These are phyloP conservation scores for Glaucopsyche alexis DNA, from an alignment of 2,888 invertebrate genomes.

Conservation along the genomic window DNA sequence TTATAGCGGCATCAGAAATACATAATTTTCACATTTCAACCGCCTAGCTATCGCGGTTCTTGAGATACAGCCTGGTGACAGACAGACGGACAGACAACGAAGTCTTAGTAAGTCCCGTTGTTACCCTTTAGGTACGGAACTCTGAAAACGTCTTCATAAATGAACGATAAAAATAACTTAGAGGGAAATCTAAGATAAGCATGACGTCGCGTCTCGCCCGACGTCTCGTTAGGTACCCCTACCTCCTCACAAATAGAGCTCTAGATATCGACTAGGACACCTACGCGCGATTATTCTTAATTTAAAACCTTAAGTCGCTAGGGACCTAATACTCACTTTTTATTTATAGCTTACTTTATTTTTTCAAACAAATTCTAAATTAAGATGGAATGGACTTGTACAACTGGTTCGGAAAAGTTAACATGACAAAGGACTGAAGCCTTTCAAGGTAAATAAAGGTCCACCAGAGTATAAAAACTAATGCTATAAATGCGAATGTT, in stretches of 20 bases:
- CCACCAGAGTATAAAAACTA: not conserved
- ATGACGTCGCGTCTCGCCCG: not conserved
- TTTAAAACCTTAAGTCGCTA: not conserved
- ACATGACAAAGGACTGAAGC: not conserved
- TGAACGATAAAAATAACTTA: not conserved
- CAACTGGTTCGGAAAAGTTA: not conserved
- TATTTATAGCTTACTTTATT: not conserved
- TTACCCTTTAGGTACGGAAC: too few relatives aligned
- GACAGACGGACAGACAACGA: too few relatives aligned
- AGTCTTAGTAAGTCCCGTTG: too few relatives aligned
- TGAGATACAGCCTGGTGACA: too few relatives aligned
- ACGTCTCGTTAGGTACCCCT: too few relatives aligned
- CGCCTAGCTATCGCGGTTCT: too few relatives aligned
- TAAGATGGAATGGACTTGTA: not conserved
- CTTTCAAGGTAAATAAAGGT: not conserved
- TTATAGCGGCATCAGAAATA: too few relatives aligned
- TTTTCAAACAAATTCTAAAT: not conserved
- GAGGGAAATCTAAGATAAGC: not conserved
- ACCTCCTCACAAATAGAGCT: not conserved
- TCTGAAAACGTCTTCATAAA: too few relatives aligned
- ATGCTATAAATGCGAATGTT: too few relatives aligned
- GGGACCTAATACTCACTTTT: not conserved
- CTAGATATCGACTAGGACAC: not conserved
- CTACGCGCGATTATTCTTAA: not conserved
- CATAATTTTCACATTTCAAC: too few relatives aligned